phyloP scores from a whole-genome alignment of 2,888 invertebrate species.

The Athalia cordata region DNA sequence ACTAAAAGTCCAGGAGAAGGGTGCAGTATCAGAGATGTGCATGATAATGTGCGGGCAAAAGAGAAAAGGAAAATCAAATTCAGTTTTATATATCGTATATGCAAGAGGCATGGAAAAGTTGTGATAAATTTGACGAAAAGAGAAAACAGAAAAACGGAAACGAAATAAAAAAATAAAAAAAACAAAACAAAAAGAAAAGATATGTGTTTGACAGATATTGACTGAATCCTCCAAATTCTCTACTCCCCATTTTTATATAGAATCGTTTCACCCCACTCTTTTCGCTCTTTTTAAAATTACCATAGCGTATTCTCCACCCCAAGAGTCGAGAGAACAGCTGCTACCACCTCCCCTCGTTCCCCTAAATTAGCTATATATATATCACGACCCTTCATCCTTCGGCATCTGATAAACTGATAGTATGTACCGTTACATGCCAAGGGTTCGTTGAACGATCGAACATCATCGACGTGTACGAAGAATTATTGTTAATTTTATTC shows the following conservation, averaged over 20 bases:
- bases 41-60: too few relatives aligned
- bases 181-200: conserved; percentile 70
- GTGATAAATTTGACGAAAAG: too few relatives aligned
- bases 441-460: neutral
- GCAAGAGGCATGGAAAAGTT: too few relatives aligned
- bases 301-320: conserved; percentile 59
- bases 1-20: too few relatives aligned
- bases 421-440: conserved; percentile 57
- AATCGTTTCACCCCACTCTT: conserved; percentile 26
- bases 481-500: too few relatives aligned
- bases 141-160: conserved; percentile 56
- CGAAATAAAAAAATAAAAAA: conserved; percentile 70
- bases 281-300: conserved; percentile 64
- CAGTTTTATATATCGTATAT: too few relatives aligned
- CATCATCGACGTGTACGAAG: too few relatives aligned
- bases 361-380: too few relatives aligned
- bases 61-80: too few relatives aligned
- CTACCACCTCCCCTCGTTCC: conserved; percentile 48
- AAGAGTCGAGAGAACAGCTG: conserved; percentile 64
- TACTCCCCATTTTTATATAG: conserved; percentile 47
- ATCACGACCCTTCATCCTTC: conserved; percentile 45
- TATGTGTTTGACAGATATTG: conserved; percentile 72
- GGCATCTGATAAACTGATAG: conserved; percentile 71
- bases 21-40: too few relatives aligned
- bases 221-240: conserved; percentile 57